Base-by-base conservation (phyloP, 2,888 invertebrate genomes). In the Eristalinus sepulchralis region DNA sequence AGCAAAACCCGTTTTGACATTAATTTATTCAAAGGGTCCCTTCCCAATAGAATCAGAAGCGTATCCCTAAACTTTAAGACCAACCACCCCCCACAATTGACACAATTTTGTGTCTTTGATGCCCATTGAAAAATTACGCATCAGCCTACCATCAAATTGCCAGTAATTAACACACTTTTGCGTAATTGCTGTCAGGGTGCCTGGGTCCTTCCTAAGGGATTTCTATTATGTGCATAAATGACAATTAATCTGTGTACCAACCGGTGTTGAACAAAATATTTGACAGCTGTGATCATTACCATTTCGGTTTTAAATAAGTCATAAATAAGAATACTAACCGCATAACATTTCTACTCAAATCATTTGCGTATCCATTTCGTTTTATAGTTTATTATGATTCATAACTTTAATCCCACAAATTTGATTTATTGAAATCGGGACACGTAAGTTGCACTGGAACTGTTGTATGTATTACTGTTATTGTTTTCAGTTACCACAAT, bases 1-100 rank as follows among this genome's bases (percentile, higher is more conserved):
- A 88, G 80, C 88, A 89, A 91, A 91, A 91, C 89, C 89, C 90
- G 89, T 92, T 92, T 89, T 92, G 91, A 91, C 92, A 90, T 91
- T 91, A 92, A 91, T 91, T 92, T 92, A 92, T 91, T 91, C 91
- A 92, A 90, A 90, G 63, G 85, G 64, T 73, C 68, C 73, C 55
- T 72, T 64, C 13, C 67, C 66, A 62, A 73, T 72, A 66, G 60
- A 17, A 24, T n/a, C 53, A 22, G 34, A 70, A 17, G 8, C 8
- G 59, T 34, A 62, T 59, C 72, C 57, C 57, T 47, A 31, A 72
- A 73, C 27, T 53, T 72, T 67, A 17, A 24, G 13, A 13, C 62
- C 60, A n/a, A 84, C 55, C 70, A 77, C 55, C 72, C 64, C 77
- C 72, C 72, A 6, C 39, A 57, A 85, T 77, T 77, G 85, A 81